Percentiles rank a stretch among this genome's conserved stretches.
Conservation (phyloP, 2,888 invertebrate species). For the Melanostoma scalare region DNA sequence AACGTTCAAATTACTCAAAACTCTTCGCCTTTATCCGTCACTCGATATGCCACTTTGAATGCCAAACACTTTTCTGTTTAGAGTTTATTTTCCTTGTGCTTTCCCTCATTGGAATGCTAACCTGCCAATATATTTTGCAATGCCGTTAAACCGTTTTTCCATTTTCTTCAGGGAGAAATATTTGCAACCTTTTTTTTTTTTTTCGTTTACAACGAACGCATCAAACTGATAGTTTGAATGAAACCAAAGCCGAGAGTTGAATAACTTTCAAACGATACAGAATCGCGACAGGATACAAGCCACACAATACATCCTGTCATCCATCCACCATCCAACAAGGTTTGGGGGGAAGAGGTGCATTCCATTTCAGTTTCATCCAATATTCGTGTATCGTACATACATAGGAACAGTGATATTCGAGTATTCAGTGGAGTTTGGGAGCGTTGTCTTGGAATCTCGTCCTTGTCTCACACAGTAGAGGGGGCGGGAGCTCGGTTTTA, state of each 20-base stretch:
- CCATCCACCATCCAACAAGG: not conserved
- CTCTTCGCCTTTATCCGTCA: conserved; percentile 13
- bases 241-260: conserved; percentile 44
- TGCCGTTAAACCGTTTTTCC: conserved; percentile 27
- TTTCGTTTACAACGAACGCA: not conserved
- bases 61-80: conserved; percentile 19
- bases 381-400: conserved; percentile 59
- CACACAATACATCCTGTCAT: conserved; percentile 23
- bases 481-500: conserved; percentile 29
- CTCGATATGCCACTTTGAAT: conserved; percentile 48
- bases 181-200: conserved; percentile 21
- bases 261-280: conserved; percentile 54
- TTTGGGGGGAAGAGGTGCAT: not conserved
- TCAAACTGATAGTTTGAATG: conserved; percentile 32
- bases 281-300: conserved; percentile 52
- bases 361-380: conserved; percentile 58
- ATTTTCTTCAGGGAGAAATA: conserved; percentile 14
- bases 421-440: conserved; percentile 30
- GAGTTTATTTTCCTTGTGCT: conserved; percentile 9
- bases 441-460: conserved; percentile 44
- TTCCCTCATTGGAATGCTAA: conserved; percentile 30
- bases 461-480: not conserved
- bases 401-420: conserved; percentile 36
- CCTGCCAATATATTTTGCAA: conserved; percentile 43
- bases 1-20: conserved; percentile 55